phyloP scores from a whole-genome alignment of 2,888 invertebrate species.

The Trissolcus brochymenae region DNA sequence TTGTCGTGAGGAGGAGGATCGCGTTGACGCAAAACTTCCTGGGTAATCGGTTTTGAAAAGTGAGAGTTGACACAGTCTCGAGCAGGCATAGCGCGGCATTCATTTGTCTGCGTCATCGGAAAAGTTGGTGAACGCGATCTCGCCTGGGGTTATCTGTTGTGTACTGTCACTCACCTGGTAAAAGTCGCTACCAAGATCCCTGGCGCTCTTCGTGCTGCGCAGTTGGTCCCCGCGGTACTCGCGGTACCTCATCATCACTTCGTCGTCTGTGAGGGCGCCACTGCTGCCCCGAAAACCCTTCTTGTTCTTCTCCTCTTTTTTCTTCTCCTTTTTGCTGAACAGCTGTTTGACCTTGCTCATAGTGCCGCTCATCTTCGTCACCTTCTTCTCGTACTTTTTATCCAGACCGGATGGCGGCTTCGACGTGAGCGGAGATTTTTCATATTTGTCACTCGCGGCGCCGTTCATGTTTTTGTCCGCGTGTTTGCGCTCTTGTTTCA shows the following conservation, averaged over 20 bases:
- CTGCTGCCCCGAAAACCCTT: slow-evolving; percentile 66
- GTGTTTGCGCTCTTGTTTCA: slow-evolving; percentile 85
- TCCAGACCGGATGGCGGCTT: slow-evolving; percentile 71
- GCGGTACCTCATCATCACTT: slow-evolving; percentile 72
- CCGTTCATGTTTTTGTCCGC: slow-evolving; percentile 81
- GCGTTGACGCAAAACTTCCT: slow-evolving; percentile 20
- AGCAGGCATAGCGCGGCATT: slow-evolving; percentile 2
- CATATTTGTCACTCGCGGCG: slow-evolving; percentile 48
- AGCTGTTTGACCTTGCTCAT: slow-evolving; percentile 83
- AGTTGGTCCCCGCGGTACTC: slow-evolving; percentile 74
- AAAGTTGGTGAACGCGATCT: slow-evolving; percentile 27
- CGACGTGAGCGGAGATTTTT: slow-evolving; percentile 67
- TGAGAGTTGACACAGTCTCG: slow-evolving; percentile 40
- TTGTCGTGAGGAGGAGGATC: neutral
- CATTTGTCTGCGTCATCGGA: slow-evolving; percentile 38
- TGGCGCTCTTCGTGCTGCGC: slow-evolving; percentile 71
- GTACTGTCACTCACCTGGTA: slow-evolving; percentile 67
- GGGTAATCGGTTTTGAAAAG: slow-evolving; percentile 40
- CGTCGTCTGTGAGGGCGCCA: slow-evolving; percentile 73
- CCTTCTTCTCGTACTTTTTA: slow-evolving; percentile 74
- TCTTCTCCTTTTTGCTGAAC: slow-evolving; percentile 85
- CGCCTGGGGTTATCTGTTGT: slow-evolving; percentile 8
- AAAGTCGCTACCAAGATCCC: slow-evolving; percentile 72
- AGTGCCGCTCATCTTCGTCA: slow-evolving; percentile 71
- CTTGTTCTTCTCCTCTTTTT: slow-evolving; percentile 79